Evolutionary conservation across 2,888 invertebrate species (phyloP), one percentile per base, ranked within the genome.

Genomic region (Melinopterus prodromus): DNA sequence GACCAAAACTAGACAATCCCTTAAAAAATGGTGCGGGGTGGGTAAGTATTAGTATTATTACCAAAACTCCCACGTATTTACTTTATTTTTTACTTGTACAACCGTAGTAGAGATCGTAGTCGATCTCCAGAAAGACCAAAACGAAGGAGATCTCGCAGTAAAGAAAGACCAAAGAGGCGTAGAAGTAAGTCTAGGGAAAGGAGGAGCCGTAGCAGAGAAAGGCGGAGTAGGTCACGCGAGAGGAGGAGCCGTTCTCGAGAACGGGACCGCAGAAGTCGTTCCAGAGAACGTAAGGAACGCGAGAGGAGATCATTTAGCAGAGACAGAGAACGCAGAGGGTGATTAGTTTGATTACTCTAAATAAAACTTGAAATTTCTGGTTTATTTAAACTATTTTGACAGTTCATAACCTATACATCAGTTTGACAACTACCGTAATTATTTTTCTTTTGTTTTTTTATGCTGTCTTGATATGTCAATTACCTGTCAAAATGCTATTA

Each of bases 141-240:
- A 84, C 85, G 87, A 6, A 94, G 93, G 85, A 91, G 94, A 83
- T 94, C 94, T 74, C 90, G 94, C 81, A 94, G 94, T 14, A 90
- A 92, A 69, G 88, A 88, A 37, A 84, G 88, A 74, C 81, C 84
- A 16, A 83, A 85, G 16, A 85, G 86, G 69, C 84, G 84, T 38
- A 84, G 86, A 80, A 86, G 87, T 82, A 84, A 86, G 84, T 86
- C 87, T 80, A 84, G 86, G 80, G 88, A 88, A 26, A 83, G 84
- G 71, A 83, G 86, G 80, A 86, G 87, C 82, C 84, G 86, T 85
- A 86, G 87, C 78, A 84, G 86, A 80, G 88, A 88, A 76, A 83
- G 83, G 83, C 82, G 84, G 77, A 84, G 84, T 89, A 91, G 91
- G 91, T 87, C 82, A 71, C 84, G 86, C 77, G 84, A 87, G 16